Percentiles rank a stretch among this genome's conserved stretches.
Evolutionary conservation across 2,113 vertebrate genomes (phyloP).

Genomic region (Cichladusa arquata): DNA sequence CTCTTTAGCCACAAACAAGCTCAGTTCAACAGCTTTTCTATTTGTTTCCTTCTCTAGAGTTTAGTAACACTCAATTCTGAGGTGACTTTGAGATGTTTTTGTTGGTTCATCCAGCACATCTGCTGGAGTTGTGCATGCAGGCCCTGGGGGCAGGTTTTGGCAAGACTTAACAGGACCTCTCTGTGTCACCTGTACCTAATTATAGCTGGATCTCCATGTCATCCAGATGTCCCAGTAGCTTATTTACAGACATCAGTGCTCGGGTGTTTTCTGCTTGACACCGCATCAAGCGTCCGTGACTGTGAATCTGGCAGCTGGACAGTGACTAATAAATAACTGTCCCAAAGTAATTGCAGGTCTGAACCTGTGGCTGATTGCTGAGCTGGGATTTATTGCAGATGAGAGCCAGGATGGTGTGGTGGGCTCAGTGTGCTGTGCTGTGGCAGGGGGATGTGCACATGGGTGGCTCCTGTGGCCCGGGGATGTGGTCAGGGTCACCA

Average conservation of each 20-base stretch:
- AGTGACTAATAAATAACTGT: slow-evolving; percentile 4
- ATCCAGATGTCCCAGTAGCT: neutral
- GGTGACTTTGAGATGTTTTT: neutral
- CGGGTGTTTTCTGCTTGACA: neutral
- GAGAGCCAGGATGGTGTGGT: neutral
- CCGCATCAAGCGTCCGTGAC: neutral
- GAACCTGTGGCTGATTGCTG: neutral
- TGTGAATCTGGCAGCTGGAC: slow-evolving; percentile 41
- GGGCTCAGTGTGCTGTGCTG: neutral
- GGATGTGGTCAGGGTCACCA: neutral
- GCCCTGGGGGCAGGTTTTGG: neutral
- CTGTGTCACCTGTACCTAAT: neutral
- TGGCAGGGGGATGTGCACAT: neutral
- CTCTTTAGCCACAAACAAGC: neutral
- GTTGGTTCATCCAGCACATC: neutral
- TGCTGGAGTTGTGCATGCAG: neutral
- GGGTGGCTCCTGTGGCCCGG: neutral
- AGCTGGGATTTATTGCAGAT: neutral
- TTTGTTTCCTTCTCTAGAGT: neutral
- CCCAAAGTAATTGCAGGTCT: neutral
- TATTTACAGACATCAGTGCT: neutral
- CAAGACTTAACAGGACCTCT: neutral
- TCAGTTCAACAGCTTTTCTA: neutral
- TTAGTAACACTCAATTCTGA: neutral
- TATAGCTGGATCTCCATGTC: neutral